Percentiles rank a stretch among this genome's conserved stretches.
Evolutionary conservation across 1,140 invertebrate species (phyloP).

Genomic region (Radopholus similis): DNA sequence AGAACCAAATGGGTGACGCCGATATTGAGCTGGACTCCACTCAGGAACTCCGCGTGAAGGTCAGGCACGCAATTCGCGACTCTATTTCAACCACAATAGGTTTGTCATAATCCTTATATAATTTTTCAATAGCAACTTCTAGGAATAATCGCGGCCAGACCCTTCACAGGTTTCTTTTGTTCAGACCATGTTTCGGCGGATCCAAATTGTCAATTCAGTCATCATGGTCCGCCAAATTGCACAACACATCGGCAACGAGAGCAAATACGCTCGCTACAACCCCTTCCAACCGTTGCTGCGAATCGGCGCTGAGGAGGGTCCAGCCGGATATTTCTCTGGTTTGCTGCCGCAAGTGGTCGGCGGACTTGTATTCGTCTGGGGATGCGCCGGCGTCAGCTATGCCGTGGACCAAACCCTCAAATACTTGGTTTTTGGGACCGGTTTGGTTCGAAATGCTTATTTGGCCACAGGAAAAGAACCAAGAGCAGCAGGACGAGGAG

Average conservation of each 20-base stretch:
- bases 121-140: too few species aligned
- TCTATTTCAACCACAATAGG: too few species aligned
- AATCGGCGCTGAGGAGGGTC: slow-evolving; percentile 53
- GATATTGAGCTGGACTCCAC: slow-evolving; percentile 6
- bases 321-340: slow-evolving; percentile 50
- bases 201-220: slow-evolving; percentile 34
- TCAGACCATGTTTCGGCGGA: background rate
- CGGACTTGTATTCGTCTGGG: slow-evolving; percentile 45
- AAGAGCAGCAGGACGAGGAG: slow-evolving; percentile 42
- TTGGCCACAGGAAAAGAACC: background rate
- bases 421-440: slow-evolving; percentile 8
- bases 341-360: slow-evolving; percentile 49
- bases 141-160: slow-evolving; percentile 25
- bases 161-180: slow-evolving; percentile 45
- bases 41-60: slow-evolving; percentile 22
- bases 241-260: slow-evolving; percentile 51
- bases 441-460: background rate
- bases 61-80: slow-evolving; percentile 47
- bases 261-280: slow-evolving; percentile 35
- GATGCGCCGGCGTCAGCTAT: slow-evolving; percentile 21
- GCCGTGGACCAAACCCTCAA: slow-evolving; percentile 33
- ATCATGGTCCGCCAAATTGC: slow-evolving; percentile 56
- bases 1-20: slow-evolving; percentile 44
- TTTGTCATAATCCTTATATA: too few species aligned
- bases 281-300: slow-evolving; percentile 16